A percentile compares a stretch with the other conserved stretches of the same genome.
phyloP scores from a whole-genome alignment of 2,797 vertebrate species.

The Arctocebus calabarensis region DNA sequence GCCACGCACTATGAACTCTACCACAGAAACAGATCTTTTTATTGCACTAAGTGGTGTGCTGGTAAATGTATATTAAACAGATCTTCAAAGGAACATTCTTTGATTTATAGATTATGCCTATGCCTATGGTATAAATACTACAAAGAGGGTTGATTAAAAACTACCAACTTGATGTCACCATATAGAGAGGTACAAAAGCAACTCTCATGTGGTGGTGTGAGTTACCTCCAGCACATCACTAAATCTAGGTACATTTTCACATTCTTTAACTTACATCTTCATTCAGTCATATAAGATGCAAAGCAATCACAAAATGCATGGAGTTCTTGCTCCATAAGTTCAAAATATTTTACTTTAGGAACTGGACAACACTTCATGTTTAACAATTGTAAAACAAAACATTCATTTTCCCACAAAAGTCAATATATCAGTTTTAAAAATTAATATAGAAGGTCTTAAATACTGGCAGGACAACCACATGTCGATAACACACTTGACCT shows the following conservation, averaged over 20 bases:
- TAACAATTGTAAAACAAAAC: neutral
- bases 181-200: neutral
- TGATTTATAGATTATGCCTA: neutral
- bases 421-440: neutral
- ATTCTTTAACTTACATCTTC: neutral
- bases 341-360: neutral
- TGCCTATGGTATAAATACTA: neutral
- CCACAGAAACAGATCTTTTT: neutral
- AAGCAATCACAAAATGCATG: neutral
- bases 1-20: neutral
- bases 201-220: neutral
- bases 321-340: neutral
- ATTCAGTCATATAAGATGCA: neutral
- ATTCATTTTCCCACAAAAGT: neutral
- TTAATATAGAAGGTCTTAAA: neutral
- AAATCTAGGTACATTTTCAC: neutral
- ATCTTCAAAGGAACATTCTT: neutral
- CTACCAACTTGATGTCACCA: neutral
- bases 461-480: neutral
- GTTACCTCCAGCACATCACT: neutral
- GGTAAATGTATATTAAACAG: neutral
- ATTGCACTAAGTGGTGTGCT: neutral
- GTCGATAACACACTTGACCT: neutral
- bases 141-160: neutral
- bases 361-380: neutral